Base-by-base conservation (phyloP, 2,113 vertebrate species). In the Paralichthys olivaceus region DNA sequence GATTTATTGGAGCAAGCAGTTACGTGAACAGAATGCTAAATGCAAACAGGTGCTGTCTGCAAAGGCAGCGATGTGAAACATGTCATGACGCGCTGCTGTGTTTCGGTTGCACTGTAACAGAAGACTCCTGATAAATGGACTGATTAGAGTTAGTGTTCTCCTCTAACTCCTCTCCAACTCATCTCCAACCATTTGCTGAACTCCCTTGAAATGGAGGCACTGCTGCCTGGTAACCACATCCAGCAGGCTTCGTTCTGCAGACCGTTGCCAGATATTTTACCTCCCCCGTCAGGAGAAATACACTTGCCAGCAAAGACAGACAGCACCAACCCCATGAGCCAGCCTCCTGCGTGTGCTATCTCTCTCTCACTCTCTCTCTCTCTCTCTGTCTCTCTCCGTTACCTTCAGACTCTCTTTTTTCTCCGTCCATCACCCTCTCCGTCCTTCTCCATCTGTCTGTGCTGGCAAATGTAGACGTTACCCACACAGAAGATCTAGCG, bases 241-340 rank as follows among this genome's bases (percentile, higher is more conserved):
- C 84, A 88, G 77, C 72, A 57, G 67, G n/a, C 58, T 54, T 32
- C 9, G 20, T 58, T 85, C 66, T 55, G 69, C 56, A 62, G 55
- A 69, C 34, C 65, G 51, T 54, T 73, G 69, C 79, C 67, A 84
- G 74, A 69, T 62, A 37, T 77, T 80, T 81, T 63, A 68, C 61
- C 66, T 63, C 74, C 71, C 74, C 23, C 29, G 45, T 75, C 72
- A 81, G 85, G 83, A 65, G 22, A 23, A 83, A 71, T 26, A 57
- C 71, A 53, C 65, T 67, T 75, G 79, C 87, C 86, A 81, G 67
- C 57, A 73, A 77, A 83, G 80, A 81, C 87, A 90, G 87, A 89
- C 72, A 85, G 69, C 73, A 75, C 29, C 43, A 82, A 69, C 78
- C 79, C 81, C 79, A 83, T 75, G 73, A 90, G 79, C 64, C 75